These are phyloP conservation scores for Macrotis lagotis DNA, from an alignment of 2,113 vertebrate genomes.

Conservation along the genomic window DNA sequence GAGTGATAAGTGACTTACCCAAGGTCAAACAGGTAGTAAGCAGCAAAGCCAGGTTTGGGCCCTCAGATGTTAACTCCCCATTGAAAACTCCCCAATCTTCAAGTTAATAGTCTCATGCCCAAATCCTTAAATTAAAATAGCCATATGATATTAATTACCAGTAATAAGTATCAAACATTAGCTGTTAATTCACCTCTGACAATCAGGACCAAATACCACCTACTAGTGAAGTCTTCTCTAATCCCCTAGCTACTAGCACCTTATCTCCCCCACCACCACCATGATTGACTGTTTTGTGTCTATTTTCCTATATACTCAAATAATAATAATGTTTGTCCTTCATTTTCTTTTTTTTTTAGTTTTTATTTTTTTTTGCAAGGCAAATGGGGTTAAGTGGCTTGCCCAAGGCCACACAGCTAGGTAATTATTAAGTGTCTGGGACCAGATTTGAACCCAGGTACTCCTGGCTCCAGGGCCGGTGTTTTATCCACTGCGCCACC, in stretches of 20 bases:
- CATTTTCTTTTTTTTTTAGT: too few relatives aligned
- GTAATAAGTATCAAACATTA: slow-evolving; percentile 8
- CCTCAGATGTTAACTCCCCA: not conserved
- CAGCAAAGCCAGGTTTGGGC: not conserved
- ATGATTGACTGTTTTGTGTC: not conserved
- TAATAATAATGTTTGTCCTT: too few relatives aligned
- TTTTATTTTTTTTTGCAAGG: too few relatives aligned
- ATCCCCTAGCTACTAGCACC: not conserved
- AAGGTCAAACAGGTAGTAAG: not conserved
- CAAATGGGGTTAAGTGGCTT: too few relatives aligned
- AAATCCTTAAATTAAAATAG: not conserved
- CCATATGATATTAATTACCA: not conserved
- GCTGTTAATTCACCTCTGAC: not conserved
- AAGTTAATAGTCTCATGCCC: not conserved
- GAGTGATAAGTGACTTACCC: not conserved
- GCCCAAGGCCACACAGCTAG: too few relatives aligned
- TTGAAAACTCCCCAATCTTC: too few relatives aligned
- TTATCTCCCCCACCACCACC: not conserved
- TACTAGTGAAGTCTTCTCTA: not conserved
- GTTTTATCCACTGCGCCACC: too few relatives aligned
- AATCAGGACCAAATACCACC: not conserved
- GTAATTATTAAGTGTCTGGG: too few relatives aligned
- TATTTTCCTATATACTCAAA: not conserved
- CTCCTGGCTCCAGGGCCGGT: too few relatives aligned
- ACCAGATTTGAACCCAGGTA: too few relatives aligned